phyloP scores from a whole-genome alignment of 2,113 vertebrate species.

The Scalopus aquaticus region DNA sequence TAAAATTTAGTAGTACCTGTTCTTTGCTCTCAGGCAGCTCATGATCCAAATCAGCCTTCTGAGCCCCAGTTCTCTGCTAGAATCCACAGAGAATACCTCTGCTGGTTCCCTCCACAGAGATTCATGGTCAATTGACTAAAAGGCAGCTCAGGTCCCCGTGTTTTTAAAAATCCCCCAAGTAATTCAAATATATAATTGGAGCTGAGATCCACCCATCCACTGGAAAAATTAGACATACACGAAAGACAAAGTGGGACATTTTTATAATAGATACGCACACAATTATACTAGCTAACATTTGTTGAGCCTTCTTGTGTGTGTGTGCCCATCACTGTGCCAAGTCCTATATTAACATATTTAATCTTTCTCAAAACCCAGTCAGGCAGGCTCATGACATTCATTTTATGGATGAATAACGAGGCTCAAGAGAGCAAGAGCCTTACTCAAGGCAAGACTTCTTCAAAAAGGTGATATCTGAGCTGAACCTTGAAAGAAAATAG shows the following conservation, averaged over 20 bases:
- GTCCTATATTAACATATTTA: not conserved
- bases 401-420: constrained; percentile 32
- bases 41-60: not conserved
- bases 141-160: not conserved
- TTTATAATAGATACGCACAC: not conserved
- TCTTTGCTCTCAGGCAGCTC: not conserved
- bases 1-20: not conserved
- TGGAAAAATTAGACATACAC: constrained; percentile 24
- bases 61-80: not conserved
- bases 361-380: not conserved
- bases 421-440: not conserved
- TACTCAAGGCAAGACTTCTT: not conserved
- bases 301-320: not conserved
- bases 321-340: not conserved
- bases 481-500: not conserved
- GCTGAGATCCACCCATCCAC: not conserved
- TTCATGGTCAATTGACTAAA: not conserved
- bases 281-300: not conserved
- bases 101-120: not conserved
- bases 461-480: not conserved
- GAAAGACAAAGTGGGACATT: constrained; percentile 27
- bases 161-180: not conserved
- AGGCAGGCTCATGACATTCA: not conserved
- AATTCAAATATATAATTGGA: not conserved
- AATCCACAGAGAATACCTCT: not conserved